These are phyloP conservation scores for Danio choprae DNA, from an alignment of 2,797 vertebrate species.

Conservation along the genomic window DNA sequence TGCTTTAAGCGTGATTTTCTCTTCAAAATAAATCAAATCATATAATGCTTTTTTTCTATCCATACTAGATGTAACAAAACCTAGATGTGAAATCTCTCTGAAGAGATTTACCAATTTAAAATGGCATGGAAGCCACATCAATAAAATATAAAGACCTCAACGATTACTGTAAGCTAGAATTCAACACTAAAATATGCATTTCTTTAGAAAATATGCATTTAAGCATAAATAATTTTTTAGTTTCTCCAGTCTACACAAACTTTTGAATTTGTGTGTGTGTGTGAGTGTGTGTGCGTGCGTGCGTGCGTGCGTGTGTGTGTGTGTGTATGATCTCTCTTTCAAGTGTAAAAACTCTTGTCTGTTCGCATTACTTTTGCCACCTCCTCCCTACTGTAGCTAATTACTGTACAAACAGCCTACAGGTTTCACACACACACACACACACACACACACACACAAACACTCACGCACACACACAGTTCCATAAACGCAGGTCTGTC, in stretches of 20 bases:
- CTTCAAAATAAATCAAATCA: too few species aligned
- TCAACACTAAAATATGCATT: background rate
- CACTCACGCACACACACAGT: slow-evolving; percentile 62
- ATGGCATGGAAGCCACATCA: background rate
- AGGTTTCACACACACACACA: slow-evolving; percentile 62
- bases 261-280: slow-evolving; percentile 12
- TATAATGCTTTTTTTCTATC: background rate
- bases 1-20: too few species aligned
- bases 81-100: too few species aligned
- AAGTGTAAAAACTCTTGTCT: slow-evolving; percentile 78
- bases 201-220: too few species aligned
- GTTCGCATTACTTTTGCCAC: slow-evolving; percentile 72
- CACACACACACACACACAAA: slow-evolving; percentile 53
- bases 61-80: background rate
- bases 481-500: slow-evolving; percentile 68
- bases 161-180: background rate
- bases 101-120: background rate
- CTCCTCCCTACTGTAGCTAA: slow-evolving; percentile 81
- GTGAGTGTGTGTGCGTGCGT: slow-evolving; percentile 28
- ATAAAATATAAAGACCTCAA: background rate
- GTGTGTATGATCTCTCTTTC: slow-evolving; percentile 54
- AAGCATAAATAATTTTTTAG: too few species aligned
- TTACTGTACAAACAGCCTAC: slow-evolving; percentile 83
- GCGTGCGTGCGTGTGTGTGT: slow-evolving; percentile 18
- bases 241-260: background rate